Base-by-base conservation (phyloP, 1,140 invertebrate genomes). In the Sinonovacula constricta region DNA sequence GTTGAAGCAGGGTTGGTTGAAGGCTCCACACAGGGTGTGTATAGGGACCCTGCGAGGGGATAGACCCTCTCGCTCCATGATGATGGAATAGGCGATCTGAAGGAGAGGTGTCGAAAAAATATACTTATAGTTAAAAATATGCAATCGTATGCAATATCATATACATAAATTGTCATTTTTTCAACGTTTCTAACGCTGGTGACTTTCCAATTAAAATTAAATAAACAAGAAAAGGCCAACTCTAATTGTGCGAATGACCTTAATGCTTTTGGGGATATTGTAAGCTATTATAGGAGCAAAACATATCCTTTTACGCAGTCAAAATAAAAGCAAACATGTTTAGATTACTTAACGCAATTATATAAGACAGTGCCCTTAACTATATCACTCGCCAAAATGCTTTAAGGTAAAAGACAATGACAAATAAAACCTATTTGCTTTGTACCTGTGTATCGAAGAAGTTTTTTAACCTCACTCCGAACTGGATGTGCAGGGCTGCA, bases 371-470 rank as follows among this genome's bases (percentile, higher is more conserved):
- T 57, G 12, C 7, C 24, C 14, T 57, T 12, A 7, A 15, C 12
- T 12, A 7, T 10, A 57, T 26, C 7, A 15, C 7, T 15, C 24
- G 7, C 24, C 12, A 12, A 57, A 12, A 15, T 57, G 14, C 24
- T 57, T 12, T 7, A 24, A 57, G n/a, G n/a, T n/a, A n/a, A n/a
- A n/a, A n/a, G n/a, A n/a, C n/a, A n/a, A n/a, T n/a, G n/a, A n/a
- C n/a, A n/a, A n/a, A n/a, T n/a, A n/a, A n/a, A n/a, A n/a, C n/a
- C n/a, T n/a, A n/a, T n/a, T 62, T 14, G 31, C 4, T 62, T 62
- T 10, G 67, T 72, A 85, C 83, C 79, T 81, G 79, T 10, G 83
- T 83, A 49, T 85, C 83, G 45, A 81, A 85, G 59, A 83, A 71
- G 53, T 81, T 80, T 10, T 70, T 66, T 4, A 85, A 24, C 49